phyloP scores from a whole-genome alignment of 2,888 invertebrate species.

The Magallana nippona region DNA sequence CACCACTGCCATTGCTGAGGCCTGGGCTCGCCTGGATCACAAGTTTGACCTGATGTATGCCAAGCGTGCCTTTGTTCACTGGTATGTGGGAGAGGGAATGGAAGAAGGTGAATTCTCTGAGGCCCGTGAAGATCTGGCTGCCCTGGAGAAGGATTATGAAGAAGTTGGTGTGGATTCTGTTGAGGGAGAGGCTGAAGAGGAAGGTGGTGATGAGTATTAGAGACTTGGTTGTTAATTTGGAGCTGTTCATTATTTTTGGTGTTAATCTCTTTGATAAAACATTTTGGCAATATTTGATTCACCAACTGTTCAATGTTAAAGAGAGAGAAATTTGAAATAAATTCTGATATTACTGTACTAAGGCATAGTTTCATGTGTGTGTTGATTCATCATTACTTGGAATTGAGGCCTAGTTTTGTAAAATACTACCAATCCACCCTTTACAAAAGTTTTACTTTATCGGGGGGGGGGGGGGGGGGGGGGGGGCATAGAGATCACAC shows the following conservation, averaged over 20 bases:
- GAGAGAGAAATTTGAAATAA: too few relatives aligned
- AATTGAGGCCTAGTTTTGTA: too few relatives aligned
- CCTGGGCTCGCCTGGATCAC: conserved; percentile 89
- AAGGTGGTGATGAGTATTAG: conserved; percentile 67
- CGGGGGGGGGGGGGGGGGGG: too few relatives aligned
- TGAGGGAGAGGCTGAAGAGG: conserved; percentile 69
- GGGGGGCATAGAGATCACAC: too few relatives aligned
- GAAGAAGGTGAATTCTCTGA: conserved; percentile 72
- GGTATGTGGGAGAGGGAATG: conserved; percentile 82
- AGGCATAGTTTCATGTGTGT: too few relatives aligned
- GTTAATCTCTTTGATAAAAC: too few relatives aligned
- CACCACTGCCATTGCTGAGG: conserved; percentile 93
- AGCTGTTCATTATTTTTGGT: neutral
- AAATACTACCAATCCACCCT: too few relatives aligned
- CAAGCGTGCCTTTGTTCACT: conserved; percentile 93
- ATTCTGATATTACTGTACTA: too few relatives aligned
- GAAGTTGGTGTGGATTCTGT: conserved; percentile 68
- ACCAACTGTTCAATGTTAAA: too few relatives aligned
- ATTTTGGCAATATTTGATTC: too few relatives aligned
- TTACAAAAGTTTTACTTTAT: too few relatives aligned
- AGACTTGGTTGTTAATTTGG: neutral
- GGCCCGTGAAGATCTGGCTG: conserved; percentile 72
- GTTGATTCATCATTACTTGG: too few relatives aligned
- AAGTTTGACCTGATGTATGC: conserved; percentile 91
- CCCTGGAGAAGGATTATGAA: conserved; percentile 73